Evolutionary conservation across 2,113 vertebrate genomes (phyloP), one percentile per base, ranked within the genome.

Genomic region (Onychostruthus taczanowskii): DNA sequence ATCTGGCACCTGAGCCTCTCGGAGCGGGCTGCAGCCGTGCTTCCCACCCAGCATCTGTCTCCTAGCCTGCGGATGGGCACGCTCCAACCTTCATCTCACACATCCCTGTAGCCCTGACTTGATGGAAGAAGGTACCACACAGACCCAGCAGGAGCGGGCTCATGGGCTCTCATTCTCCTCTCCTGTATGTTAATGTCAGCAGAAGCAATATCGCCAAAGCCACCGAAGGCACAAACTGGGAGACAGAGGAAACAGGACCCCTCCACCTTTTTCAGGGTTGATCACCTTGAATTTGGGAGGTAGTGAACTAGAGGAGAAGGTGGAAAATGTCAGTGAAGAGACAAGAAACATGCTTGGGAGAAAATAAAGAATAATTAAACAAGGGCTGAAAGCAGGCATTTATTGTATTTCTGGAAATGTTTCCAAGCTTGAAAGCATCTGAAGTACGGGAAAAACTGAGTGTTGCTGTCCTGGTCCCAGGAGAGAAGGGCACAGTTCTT

Each of bases 41-140:
- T 95, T 76, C 96, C 91, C 69, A 62, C 94, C 63, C 18, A 83
- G 76, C 94, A 95, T 73, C 96, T 95, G 96, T 83, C 84, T 89
- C 43, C 69, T 41, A 6, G 22, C 86, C 58, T 83, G 62, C 0
- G 0, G 28, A 67, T 79, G 86, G 75, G 72, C 79, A 64, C 10
- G 3, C 53, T 85, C 69, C 92, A 95, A 0, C 84, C 87, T 47
- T 12, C 86, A 20, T 44, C 73, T 90, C 91, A 28, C 68, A 15
- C 37, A 0, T 28, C 52, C 46, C 56, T 26, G 17, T 5, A 76
- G 85, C 76, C 75, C 69, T 28, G 11, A 3, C n/a, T 77, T 21
- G 47, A 2, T 30, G 81, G 47, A 61, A 58, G 43, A 30, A 61
- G 43, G 44, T 14, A 26, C 18, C 9, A 11, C 17, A 33, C 20